Conservation (phyloP, 2,797 vertebrate genomes). For the Megalops cyprinoides region DNA sequence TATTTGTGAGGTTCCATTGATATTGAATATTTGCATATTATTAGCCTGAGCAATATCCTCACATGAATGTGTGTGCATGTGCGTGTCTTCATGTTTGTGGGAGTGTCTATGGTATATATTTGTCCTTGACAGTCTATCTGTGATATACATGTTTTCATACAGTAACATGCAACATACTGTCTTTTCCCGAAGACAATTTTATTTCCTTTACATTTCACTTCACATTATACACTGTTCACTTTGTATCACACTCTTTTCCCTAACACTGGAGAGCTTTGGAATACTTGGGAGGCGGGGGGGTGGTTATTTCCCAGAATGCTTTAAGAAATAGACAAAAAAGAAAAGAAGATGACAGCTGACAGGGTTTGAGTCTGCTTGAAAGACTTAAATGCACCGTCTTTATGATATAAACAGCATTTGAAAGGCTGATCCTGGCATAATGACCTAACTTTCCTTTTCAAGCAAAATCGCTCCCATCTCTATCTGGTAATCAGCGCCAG, state of each 20-base stretch:
- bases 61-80: background rate
- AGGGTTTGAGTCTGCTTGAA: constrained; percentile 45
- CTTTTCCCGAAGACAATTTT: too few relatives aligned
- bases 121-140: too few relatives aligned
- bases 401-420: constrained; percentile 50
- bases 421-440: constrained; percentile 46
- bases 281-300: background rate
- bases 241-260: background rate
- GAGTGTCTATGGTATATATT: too few relatives aligned
- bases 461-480: constrained; percentile 31
- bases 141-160: too few relatives aligned
- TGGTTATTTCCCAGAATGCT: constrained; percentile 4
- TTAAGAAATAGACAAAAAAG: constrained; percentile 31
- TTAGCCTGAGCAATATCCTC: background rate
- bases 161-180: background rate
- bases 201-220: background rate
- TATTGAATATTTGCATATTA: background rate
- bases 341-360: constrained; percentile 47
- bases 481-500: constrained; percentile 52
- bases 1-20: background rate
- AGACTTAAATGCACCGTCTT: constrained; percentile 47
- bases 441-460: constrained; percentile 43
- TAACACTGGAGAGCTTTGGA: background rate
- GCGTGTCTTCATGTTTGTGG: background rate
- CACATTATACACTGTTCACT: background rate